Evolutionary conservation across 30 jellyfish, hydroid and myxozoan genomes (phyloP).

Genomic region (Calvadosia cruxmelitensis): DNA sequence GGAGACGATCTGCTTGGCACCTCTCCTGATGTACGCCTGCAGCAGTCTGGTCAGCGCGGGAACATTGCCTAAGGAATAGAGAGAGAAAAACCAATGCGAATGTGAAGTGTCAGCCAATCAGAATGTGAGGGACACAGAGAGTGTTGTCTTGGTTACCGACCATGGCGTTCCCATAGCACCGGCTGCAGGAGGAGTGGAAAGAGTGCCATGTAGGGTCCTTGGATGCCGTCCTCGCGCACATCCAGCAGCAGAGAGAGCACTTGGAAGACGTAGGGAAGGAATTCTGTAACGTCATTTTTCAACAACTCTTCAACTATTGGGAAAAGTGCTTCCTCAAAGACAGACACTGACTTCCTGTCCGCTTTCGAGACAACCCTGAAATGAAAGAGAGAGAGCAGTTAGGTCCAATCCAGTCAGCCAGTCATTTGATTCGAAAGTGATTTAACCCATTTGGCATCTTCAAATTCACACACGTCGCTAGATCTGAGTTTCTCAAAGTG

Average conservation of each 20-base stretch:
- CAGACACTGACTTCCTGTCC: slow-evolving; percentile 27
- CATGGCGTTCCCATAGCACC: slow-evolving; percentile 93
- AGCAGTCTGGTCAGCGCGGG: slow-evolving; percentile 84
- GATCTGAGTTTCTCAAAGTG: too few species aligned
- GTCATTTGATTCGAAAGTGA: too few species aligned
- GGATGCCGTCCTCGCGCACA: slow-evolving; percentile 86
- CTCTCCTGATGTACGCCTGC: slow-evolving; percentile 90
- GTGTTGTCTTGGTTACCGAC: slow-evolving; percentile 14
- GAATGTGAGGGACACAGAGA: not conserved
- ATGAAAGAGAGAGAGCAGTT: too few species aligned
- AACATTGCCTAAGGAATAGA: slow-evolving; percentile 48
- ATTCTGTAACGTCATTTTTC: slow-evolving; percentile 80
- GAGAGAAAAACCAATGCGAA: not conserved
- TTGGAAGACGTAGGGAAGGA: slow-evolving; percentile 88
- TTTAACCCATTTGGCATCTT: too few species aligned
- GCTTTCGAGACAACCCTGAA: slow-evolving; percentile 70
- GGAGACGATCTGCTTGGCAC: slow-evolving; percentile 65
- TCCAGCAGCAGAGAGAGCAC: slow-evolving; percentile 81
- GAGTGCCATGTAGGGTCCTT: slow-evolving; percentile 82
- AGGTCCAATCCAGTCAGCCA: too few species aligned
- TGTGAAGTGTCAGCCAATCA: not conserved
- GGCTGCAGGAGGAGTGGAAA: slow-evolving; percentile 87
- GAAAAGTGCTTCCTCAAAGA: slow-evolving; percentile 50
- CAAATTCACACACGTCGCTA: too few species aligned
- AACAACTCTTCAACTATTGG: slow-evolving; percentile 67